phyloP scores from a whole-genome alignment of 2,797 vertebrate species.

The Gymnoscopelus braueri region DNA sequence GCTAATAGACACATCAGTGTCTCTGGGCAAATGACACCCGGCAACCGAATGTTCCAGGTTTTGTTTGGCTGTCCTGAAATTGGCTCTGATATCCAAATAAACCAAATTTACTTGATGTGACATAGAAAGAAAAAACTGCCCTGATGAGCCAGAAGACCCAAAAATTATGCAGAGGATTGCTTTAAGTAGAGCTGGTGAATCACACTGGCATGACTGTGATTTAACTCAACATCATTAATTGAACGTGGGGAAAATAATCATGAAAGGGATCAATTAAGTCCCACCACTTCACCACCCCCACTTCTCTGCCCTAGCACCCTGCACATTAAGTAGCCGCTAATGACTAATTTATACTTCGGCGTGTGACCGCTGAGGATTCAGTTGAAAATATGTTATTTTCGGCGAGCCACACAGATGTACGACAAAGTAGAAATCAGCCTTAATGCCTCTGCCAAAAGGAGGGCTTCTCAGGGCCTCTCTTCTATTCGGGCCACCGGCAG shows the following conservation, averaged over 20 bases:
- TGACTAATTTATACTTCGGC: too few relatives aligned
- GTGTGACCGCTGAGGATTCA: too few relatives aligned
- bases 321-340: slow-evolving; percentile 17
- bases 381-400: too few relatives aligned
- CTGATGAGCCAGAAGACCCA: slow-evolving; percentile 42
- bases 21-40: slow-evolving; percentile 47
- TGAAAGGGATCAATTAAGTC: slow-evolving; percentile 63
- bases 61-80: slow-evolving; percentile 20
- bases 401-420: too few relatives aligned
- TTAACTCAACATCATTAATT: slow-evolving; percentile 62
- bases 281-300: slow-evolving; percentile 25
- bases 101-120: slow-evolving; percentile 60
- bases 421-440: too few relatives aligned
- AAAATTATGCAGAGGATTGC: slow-evolving; percentile 61
- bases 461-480: slow-evolving; percentile 5
- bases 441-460: slow-evolving; percentile 17
- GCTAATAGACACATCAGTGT: slow-evolving; percentile 70
- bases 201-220: slow-evolving; percentile 47
- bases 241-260: slow-evolving; percentile 55
- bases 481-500: slow-evolving; percentile 12
- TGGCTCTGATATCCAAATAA: slow-evolving; percentile 7
- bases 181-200: slow-evolving; percentile 48
- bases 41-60: slow-evolving; percentile 48
- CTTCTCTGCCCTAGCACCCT: slow-evolving; percentile 28
- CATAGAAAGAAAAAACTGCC: slow-evolving; percentile 35